Conservation (phyloP, 2,888 invertebrate genomes). For the Dasysyrphus tricinctus region DNA sequence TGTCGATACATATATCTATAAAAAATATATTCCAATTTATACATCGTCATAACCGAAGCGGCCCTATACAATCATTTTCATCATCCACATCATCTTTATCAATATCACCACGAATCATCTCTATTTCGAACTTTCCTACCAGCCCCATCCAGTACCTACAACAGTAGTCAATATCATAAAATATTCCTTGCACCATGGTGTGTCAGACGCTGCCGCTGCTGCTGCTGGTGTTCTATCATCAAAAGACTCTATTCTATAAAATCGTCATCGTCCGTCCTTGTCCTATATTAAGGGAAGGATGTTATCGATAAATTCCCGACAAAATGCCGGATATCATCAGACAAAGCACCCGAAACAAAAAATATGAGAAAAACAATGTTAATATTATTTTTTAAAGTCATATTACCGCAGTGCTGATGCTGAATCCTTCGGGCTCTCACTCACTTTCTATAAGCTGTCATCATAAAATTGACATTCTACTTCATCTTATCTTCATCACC, state of each 20-base stretch:
- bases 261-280: neutral
- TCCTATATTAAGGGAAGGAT: constrained; percentile 48
- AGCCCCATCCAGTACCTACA: too few species aligned
- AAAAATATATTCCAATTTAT: constrained; percentile 56
- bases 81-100: constrained; percentile 19
- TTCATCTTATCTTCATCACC: constrained; percentile 12
- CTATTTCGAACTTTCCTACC: constrained; percentile 14
- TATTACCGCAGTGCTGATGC: constrained; percentile 57
- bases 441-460: constrained; percentile 54
- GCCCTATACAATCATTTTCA: constrained; percentile 24
- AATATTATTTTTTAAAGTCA: constrained; percentile 55
- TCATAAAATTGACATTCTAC: constrained; percentile 64
- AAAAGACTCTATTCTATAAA: constrained; percentile 8
- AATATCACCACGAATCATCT: constrained; percentile 30
- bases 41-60: constrained; percentile 38
- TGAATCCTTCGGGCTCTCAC: constrained; percentile 36
- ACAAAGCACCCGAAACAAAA: constrained; percentile 44
- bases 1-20: constrained; percentile 31
- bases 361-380: constrained; percentile 57
- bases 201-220: neutral
- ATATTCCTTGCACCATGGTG: constrained; percentile 6
- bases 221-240: constrained; percentile 11
- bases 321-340: constrained; percentile 69
- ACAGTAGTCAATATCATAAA: constrained; percentile 25
- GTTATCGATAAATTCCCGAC: constrained; percentile 64